These are phyloP conservation scores for Stomatorhinus walkeri DNA, from an alignment of 2,797 vertebrate species.

Conservation along the genomic window DNA sequence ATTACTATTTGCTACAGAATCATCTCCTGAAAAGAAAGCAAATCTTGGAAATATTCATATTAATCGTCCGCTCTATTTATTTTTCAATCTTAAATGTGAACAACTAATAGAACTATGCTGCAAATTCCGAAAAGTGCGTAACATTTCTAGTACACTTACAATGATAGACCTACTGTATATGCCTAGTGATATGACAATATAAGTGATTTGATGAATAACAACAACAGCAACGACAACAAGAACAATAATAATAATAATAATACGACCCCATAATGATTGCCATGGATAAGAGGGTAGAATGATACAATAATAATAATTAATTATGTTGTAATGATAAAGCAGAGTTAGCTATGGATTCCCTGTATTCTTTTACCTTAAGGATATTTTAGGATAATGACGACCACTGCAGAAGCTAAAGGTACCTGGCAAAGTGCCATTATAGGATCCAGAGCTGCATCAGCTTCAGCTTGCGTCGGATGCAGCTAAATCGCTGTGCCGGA, in stretches of 20 bases:
- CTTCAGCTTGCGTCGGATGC: neutral
- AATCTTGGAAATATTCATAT: neutral
- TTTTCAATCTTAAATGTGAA: neutral
- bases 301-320: neutral
- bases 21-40: neutral
- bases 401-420: neutral
- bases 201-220: neutral
- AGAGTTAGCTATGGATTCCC: neutral
- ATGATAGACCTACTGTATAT: neutral
- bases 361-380: neutral
- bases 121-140: neutral
- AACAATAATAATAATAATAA: neutral
- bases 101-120: neutral
- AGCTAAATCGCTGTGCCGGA: neutral
- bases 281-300: neutral
- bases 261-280: neutral
- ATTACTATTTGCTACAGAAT: neutral
- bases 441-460: neutral
- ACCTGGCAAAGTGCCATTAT: neutral
- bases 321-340: neutral
- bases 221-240: neutral
- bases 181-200: neutral
- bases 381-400: neutral
- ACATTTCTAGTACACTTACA: neutral
- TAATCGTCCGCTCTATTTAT: neutral